These are phyloP conservation scores for Alexandromys fortis DNA, from an alignment of 2,113 vertebrate species.

Conservation along the genomic window DNA sequence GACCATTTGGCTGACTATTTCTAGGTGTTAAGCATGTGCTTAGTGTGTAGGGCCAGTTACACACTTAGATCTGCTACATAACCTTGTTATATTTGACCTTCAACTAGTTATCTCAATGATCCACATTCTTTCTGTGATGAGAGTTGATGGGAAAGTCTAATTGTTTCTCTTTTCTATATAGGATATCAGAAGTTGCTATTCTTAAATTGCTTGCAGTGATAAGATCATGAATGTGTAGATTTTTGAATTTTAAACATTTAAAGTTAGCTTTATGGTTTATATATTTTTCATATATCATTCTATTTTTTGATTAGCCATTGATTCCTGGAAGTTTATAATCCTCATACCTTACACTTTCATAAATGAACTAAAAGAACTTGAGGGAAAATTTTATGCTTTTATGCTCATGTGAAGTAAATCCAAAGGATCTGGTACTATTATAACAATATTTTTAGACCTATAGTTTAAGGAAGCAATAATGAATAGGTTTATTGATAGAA, in stretches of 20 bases:
- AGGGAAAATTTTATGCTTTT: background rate
- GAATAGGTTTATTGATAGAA: background rate
- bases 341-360: background rate
- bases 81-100: slow-evolving; percentile 9
- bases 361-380: slow-evolving; percentile 28
- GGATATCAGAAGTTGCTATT: background rate
- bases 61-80: background rate
- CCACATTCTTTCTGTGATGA: background rate
- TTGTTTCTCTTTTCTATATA: background rate
- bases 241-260: slow-evolving; percentile 1
- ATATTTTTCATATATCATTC: background rate
- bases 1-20: background rate
- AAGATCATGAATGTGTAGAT: background rate
- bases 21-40: background rate
- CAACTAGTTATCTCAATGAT: background rate
- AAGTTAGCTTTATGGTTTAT: slow-evolving; percentile 28
- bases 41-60: slow-evolving; percentile 4
- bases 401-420: slow-evolving; percentile 17
- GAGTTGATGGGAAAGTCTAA: background rate
- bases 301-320: background rate
- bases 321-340: background rate
- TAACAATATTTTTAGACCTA: background rate
- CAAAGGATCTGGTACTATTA: background rate
- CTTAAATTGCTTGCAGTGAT: background rate
- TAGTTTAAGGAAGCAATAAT: slow-evolving; percentile 32